A percentile compares a stretch with the other conserved stretches of the same genome.
Conservation (phyloP, 1,140 invertebrate genomes). For the Neodiprion pinetum region DNA sequence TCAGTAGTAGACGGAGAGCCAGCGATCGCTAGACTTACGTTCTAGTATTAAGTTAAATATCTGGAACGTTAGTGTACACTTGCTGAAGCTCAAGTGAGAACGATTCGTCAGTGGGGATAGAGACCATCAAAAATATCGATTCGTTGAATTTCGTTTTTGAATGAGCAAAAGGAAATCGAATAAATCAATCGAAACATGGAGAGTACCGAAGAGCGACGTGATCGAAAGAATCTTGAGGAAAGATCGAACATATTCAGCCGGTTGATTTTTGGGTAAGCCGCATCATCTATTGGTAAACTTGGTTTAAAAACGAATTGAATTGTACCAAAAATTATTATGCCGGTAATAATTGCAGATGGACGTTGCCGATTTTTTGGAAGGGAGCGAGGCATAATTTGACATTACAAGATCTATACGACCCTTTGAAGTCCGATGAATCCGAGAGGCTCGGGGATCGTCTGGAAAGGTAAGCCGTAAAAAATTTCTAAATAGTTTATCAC, state of each 20-base stretch:
- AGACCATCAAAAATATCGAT: no score
- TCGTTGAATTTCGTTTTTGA: no score
- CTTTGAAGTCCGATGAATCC: slow-evolving; percentile 60
- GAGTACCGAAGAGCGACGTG: background rate
- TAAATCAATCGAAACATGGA: background rate
- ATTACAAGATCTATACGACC: slow-evolving; percentile 62
- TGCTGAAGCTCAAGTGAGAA: no score
- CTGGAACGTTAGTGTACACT: no score
- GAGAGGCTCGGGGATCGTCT: slow-evolving; percentile 57
- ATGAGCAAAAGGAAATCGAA: no score
- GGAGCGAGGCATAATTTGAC: slow-evolving; percentile 62
- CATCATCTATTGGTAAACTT: background rate
- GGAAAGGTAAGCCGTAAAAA: slow-evolving; percentile 50
- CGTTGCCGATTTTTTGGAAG: slow-evolving; percentile 58
- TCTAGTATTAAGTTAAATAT: no score
- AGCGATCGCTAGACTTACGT: no score
- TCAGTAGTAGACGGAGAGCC: no score
- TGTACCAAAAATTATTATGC: background rate
- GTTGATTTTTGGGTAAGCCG: background rate
- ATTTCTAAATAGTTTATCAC: no score
- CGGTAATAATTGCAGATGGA: slow-evolving; percentile 48
- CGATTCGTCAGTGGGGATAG: no score
- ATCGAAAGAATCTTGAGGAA: background rate
- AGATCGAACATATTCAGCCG: background rate
- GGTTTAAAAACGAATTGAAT: background rate